Base-by-base conservation (phyloP, 1,140 invertebrate genomes). In the Anastrepha ludens region DNA sequence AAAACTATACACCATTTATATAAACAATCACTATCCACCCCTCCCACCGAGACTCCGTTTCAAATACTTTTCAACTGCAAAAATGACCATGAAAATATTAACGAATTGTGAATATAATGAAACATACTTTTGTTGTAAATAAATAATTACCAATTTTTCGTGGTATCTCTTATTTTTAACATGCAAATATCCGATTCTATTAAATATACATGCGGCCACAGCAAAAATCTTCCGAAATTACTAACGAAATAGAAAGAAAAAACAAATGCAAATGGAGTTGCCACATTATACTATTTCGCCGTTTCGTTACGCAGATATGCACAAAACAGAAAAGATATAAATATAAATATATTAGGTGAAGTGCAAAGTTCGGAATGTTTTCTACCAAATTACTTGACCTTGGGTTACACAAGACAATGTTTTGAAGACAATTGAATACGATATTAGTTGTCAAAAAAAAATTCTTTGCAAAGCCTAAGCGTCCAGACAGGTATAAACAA, bases 141-240 rank as follows among this genome's bases (percentile, higher is more conserved):
- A 15, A 74, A 74, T 74, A 74, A 47, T 74, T 74, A 74, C 70
- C 70, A 47, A 13, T 15, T 17, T 74, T 15, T 44, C 2, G 70
- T 47, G 3, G 39, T 39, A 67, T 67, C 9, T 29, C 2, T 55
- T 81, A 81, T 81, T 81, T 44, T 15, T 8, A 44, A 55, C 74
- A 81, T 81, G 74, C 74, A 81, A 81, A 20, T 55, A 47, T 11
- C 13, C 39, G 11, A 50, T 7, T 81, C 9, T 29, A 81, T 50
- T 81, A 81, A 81, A 81, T 55, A 81, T 81, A 81, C 74, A 81
- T 81, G 74, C 74, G 74, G 74, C 47, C 74, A 8, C 74, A 55
- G 74, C n/a, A 55, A 81, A 81, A 81, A 81, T 58, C 44, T 58
- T 55, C 47, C 47, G 74, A 81, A 81, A 20, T 81, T 81, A 41